Evolutionary conservation across 2,113 vertebrate genomes (phyloP), one percentile per base, ranked within the genome.

Genomic region (Phalacrocorax brasilianus): DNA sequence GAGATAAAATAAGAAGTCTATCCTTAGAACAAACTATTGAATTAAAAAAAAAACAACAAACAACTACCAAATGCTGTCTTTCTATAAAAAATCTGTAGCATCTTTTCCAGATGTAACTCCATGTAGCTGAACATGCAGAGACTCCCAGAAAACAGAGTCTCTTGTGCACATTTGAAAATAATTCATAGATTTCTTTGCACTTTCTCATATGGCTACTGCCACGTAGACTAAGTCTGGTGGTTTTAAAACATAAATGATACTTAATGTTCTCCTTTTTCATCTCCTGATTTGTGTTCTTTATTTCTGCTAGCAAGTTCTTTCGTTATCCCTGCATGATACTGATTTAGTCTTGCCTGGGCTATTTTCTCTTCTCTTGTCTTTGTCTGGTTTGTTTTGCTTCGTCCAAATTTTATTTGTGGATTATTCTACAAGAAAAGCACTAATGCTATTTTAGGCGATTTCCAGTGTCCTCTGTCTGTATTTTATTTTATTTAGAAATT

Each of bases 281-380:
- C 19, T 32, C 21, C 58, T 89, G 45, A 73, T 95, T 93, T 73
- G 23, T 92, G 75, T 79, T 91, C 61, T 87, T 87, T 82, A 82
- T 89, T 94, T 95, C 81, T 95, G 53, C 32, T 76, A 89, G 66
- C n/a, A 79, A 85, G 49, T 92, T 87, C 45, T 93, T 82, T 89
- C 80, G 79, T 95, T 92, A 89, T 73, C 40, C 53, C 85, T 84
- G 38, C 61, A 61, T 35, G 68, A 74, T 79, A 85, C 33, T 93
- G 91, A 52, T 56, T 84, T 89, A 80, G 30, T 59, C 73, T 56
- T 82, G 45, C n/a, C 52, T 75, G 11, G 22, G 58, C 47, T 92
- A n/a, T 93, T 81, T 91, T 82, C 23, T 91, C 33, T 66, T 88
- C 27, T 65, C 68, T 88, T 76, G 30, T 35, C 42, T 88, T 91